phyloP scores from a whole-genome alignment of 2,888 invertebrate genomes.

The Psylliodes chrysocephalus region DNA sequence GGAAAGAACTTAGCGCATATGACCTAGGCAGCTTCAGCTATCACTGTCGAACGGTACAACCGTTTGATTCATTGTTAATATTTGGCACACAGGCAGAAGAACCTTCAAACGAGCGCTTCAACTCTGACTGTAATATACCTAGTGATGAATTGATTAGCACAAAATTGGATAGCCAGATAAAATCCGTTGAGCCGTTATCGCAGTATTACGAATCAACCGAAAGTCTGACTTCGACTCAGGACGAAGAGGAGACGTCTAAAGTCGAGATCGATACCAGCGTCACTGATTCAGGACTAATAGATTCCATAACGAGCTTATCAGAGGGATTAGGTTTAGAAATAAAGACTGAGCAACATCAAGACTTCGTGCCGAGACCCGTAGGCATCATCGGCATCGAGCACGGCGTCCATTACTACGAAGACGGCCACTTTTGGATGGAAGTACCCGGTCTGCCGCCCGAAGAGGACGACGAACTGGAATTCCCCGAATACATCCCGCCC shows the following conservation, averaged over 20 bases:
- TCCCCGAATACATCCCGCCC: constrained; percentile 79
- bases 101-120: constrained; percentile 43
- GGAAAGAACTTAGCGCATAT: no score
- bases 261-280: constrained; percentile 60
- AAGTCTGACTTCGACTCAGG: constrained; percentile 59
- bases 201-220: constrained; percentile 61
- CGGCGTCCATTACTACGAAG: constrained; percentile 90
- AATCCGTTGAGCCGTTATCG: constrained; percentile 50
- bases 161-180: constrained; percentile 36
- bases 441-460: constrained; percentile 83
- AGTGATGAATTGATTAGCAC: neutral
- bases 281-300: constrained; percentile 62
- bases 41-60: no score
- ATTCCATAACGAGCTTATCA: constrained; percentile 67
- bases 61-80: no score
- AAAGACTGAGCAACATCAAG: constrained; percentile 56
- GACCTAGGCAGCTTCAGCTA: no score
- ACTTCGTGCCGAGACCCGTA: constrained; percentile 74
- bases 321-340: constrained; percentile 64
- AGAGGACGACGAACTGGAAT: constrained; percentile 77
- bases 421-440: constrained; percentile 95
- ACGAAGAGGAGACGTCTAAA: constrained; percentile 58
- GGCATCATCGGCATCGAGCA: constrained; percentile 81
- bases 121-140: no score
- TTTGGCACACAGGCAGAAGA: neutral